Evolutionary conservation across 1,140 invertebrate genomes (phyloP), one percentile per base, ranked within the genome.

Genomic region (Hycleus phaleratus): DNA sequence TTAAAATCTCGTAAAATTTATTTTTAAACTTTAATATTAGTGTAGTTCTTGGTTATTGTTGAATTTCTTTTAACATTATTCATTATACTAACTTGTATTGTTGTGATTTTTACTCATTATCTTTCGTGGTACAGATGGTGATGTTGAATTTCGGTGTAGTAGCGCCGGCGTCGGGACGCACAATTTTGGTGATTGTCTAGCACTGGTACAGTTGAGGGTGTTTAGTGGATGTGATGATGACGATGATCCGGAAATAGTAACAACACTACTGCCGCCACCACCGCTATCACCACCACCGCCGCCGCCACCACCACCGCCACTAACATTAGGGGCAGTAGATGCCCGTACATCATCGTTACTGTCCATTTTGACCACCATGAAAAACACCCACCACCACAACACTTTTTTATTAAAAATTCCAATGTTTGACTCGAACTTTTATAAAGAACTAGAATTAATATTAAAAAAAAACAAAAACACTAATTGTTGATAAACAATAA

Each of bases 81-180:
- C 63, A 58, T 63, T 48, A 32, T 32, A 32, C 32, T 32, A 32
- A 73, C 71, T 64, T 54, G 71, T 73, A 49, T 71, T 73, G 59
- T 73, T 73, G 51, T 72, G 56, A 54, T 72, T 73, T 61, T 70
- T 70, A 53, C 70, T 70, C 64, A 72, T 72, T 46, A 73, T 68
- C 59, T 73, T 73, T 46, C 66, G 59, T 6, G 69, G 68, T n/a
- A 68, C 55, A 10, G 68, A 68, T n/a, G 69, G 68, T 24, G 71
- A 71, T 8, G 66, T 45, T 4, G 70, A 67, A 53, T 70, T 71
- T 12, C 70, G 61, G 26, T 65, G 68, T 6, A 62, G 49, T 44
- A 62, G 46, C 55, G 62, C 50, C 49, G 61, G 42, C 58, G 58
- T 48, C 49, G 61, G 46, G 40, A 61, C 60, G 43, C 52, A 53